Evolutionary conservation across 1,140 invertebrate genomes (phyloP).

Genomic region (Meloidogyne chitwoodi): DNA sequence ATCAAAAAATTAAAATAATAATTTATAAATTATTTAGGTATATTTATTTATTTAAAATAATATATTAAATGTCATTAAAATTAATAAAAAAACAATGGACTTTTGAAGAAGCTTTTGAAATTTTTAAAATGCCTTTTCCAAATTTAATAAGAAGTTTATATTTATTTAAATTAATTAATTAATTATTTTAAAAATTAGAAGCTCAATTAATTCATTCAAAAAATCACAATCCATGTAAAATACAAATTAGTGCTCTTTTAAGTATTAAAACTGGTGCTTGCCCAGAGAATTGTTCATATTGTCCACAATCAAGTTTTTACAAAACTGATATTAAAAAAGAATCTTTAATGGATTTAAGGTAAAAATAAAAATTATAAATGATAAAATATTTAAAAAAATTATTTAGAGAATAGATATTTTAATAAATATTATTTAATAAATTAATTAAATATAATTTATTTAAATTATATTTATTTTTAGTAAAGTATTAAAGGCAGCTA

Average conservation of each 20-base stretch:
- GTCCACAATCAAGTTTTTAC: slow-evolving; percentile 11
- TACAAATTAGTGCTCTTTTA: slow-evolving; percentile 15
- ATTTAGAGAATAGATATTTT: too few species aligned
- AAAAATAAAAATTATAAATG: neutral
- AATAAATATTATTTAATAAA: too few species aligned
- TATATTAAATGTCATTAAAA: neutral
- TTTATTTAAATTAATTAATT: neutral
- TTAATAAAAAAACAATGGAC: neutral
- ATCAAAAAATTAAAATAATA: too few species aligned
- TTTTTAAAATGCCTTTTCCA: slow-evolving; percentile 15
- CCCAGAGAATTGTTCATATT: slow-evolving; percentile 20
- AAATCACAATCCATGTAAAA: slow-evolving; percentile 1
- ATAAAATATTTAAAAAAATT: too few species aligned
- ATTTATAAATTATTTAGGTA: neutral
- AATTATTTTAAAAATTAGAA: neutral
- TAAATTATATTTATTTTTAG: neutral
- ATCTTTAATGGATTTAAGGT: slow-evolving; percentile 13
- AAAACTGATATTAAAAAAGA: slow-evolving; percentile 16
- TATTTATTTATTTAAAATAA: neutral
- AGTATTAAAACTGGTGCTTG: slow-evolving; percentile 19
- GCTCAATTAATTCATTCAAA: slow-evolving; percentile 2
- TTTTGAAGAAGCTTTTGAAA: slow-evolving; percentile 3
- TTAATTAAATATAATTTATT: too few species aligned
- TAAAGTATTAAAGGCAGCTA: slow-evolving; percentile 8
- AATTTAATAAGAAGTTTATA: slow-evolving; percentile 3